Evolutionary conservation across 2,113 vertebrate genomes (phyloP).

Genomic region (Siniperca knerii): DNA sequence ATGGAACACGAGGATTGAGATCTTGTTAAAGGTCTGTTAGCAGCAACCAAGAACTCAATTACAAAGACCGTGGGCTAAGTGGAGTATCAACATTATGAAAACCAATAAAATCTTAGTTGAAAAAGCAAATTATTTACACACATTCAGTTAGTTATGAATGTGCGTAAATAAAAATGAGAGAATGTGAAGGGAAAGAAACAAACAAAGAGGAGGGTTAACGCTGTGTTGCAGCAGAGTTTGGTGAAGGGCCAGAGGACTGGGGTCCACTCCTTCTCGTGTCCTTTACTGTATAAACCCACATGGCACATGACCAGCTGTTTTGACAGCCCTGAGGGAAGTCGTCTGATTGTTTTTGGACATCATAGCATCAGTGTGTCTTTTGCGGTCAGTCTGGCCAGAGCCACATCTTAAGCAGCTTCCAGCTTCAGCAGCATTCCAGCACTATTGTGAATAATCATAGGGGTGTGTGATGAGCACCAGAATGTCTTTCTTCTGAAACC

Average conservation of each 20-base stretch:
- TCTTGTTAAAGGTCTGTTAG: neutral
- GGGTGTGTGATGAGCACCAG: constrained; percentile 72
- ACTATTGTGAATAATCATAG: constrained; percentile 65
- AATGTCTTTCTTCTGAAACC: constrained; percentile 72
- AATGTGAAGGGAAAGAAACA: neutral
- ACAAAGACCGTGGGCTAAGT: neutral
- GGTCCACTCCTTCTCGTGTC: constrained; percentile 2
- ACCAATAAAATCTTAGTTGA: neutral
- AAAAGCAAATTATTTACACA: neutral
- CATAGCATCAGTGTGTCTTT: constrained; percentile 49
- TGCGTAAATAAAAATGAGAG: neutral
- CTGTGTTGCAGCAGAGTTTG: constrained; percentile 24
- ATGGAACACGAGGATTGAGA: neutral
- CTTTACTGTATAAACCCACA: constrained; percentile 35
- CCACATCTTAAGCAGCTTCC: constrained; percentile 62
- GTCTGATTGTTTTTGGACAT: constrained; percentile 53
- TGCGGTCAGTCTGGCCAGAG: constrained; percentile 53
- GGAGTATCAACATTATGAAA: neutral
- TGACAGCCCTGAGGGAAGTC: constrained; percentile 39
- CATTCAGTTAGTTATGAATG: neutral
- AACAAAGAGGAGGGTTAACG: neutral
- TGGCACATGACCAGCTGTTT: constrained; percentile 47
- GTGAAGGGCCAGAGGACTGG: constrained; percentile 32
- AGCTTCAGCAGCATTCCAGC: constrained; percentile 36
- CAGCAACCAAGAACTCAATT: neutral